These are phyloP conservation scores for Ceratotherium simum DNA, from an alignment of 2,113 vertebrate genomes.

Conservation along the genomic window DNA sequence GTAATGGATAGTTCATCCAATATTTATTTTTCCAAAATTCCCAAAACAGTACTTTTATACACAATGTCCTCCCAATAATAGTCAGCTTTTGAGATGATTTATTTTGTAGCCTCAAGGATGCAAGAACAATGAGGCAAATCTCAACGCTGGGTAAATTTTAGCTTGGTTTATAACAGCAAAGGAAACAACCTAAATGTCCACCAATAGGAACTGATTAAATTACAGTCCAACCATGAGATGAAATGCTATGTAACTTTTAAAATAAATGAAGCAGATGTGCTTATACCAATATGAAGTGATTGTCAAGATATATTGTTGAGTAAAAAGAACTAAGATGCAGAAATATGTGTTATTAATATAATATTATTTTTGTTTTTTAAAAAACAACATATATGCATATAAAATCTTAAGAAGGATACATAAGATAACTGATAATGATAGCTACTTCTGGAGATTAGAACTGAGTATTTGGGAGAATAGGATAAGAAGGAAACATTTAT, in stretches of 20 bases:
- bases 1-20: constrained; percentile 76
- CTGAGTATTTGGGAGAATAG: not conserved
- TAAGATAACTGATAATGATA: not conserved
- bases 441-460: not conserved
- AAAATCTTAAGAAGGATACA: not conserved
- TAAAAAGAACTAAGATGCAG: not conserved
- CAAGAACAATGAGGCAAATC: constrained; percentile 50
- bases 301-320: not conserved
- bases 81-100: constrained; percentile 77
- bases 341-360: not conserved
- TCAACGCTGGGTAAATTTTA: constrained; percentile 24
- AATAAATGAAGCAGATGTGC: not conserved
- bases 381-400: not conserved
- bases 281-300: not conserved
- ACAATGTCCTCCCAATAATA: constrained; percentile 80
- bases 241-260: not conserved
- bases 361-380: not conserved
- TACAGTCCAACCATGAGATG: not conserved
- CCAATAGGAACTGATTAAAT: not conserved
- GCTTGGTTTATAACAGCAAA: not conserved
- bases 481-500: not conserved
- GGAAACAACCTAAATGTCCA: not conserved
- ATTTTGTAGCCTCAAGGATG: constrained; percentile 71
- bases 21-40: constrained; percentile 70
- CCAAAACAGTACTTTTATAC: constrained; percentile 52